These are phyloP conservation scores for Cheumatopsyche charites DNA, from an alignment of 1,140 invertebrate species.

Conservation along the genomic window DNA sequence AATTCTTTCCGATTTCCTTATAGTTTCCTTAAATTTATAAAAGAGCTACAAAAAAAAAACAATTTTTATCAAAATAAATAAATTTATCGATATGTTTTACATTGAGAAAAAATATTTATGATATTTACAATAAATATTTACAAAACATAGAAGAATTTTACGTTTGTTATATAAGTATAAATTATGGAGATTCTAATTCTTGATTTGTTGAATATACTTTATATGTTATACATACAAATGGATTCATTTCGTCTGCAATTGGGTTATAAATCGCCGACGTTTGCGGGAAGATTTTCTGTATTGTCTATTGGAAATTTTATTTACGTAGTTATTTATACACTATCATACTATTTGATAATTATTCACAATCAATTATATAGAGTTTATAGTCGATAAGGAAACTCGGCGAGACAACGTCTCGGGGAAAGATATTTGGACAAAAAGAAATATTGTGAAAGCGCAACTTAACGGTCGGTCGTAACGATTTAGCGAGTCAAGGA, in stretches of 20 bases:
- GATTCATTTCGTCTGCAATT: slow-evolving; percentile 44
- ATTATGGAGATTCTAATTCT: too few relatives aligned
- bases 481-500: slow-evolving; percentile 10
- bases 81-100: too few relatives aligned
- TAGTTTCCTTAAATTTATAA: too few relatives aligned
- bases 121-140: too few relatives aligned
- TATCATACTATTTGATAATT: slow-evolving; percentile 46
- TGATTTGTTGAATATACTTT: too few relatives aligned
- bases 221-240: too few relatives aligned
- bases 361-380: slow-evolving; percentile 48
- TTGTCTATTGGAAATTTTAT: slow-evolving; percentile 44
- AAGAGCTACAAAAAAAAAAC: too few relatives aligned
- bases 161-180: too few relatives aligned
- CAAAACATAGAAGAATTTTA: too few relatives aligned
- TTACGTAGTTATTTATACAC: slow-evolving; percentile 46
- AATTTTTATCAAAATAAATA: too few relatives aligned
- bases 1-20: too few relatives aligned
- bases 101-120: too few relatives aligned
- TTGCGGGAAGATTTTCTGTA: slow-evolving; percentile 42
- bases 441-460: slow-evolving; percentile 9
- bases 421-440: slow-evolving; percentile 12
- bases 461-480: slow-evolving; percentile 1
- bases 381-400: slow-evolving; percentile 41
- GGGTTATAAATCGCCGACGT: slow-evolving; percentile 19
- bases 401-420: slow-evolving; percentile 23